These are phyloP conservation scores for Cardinalis cardinalis DNA, from an alignment of 2,113 vertebrate genomes.

Conservation along the genomic window DNA sequence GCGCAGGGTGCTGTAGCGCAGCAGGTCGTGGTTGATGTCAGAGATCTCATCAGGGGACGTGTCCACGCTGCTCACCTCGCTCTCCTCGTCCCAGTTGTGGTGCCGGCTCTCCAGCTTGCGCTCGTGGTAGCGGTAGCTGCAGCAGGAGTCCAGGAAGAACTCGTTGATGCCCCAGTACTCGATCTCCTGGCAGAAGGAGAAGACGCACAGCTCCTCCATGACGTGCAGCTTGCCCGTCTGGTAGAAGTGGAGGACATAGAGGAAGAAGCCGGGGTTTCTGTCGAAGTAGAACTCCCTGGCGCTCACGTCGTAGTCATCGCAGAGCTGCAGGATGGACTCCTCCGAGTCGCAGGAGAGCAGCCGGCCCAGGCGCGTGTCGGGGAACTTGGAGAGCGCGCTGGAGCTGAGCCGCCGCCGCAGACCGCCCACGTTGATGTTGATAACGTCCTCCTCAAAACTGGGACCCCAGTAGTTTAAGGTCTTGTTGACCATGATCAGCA, in stretches of 20 bases:
- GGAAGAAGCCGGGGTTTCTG: constrained; percentile 90
- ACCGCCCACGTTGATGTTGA: constrained; percentile 93
- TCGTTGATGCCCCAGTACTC: constrained; percentile 98
- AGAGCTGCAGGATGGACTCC: constrained; percentile 92
- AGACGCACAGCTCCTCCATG: constrained; percentile 95
- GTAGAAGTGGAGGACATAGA: constrained; percentile 93
- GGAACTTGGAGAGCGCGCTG: constrained; percentile 87
- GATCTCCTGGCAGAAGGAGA: constrained; percentile 97
- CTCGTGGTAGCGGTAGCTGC: constrained; percentile 93
- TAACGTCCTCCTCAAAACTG: constrained; percentile 77
- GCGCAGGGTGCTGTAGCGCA: constrained; percentile 81
- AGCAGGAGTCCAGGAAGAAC: constrained; percentile 93
- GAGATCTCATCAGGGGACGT: constrained; percentile 92
- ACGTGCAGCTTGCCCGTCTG: constrained; percentile 94
- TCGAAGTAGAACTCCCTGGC: constrained; percentile 95
- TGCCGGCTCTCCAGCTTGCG: constrained; percentile 86
- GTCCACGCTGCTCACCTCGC: constrained; percentile 93
- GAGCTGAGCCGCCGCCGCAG: constrained; percentile 86
- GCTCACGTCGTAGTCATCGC: constrained; percentile 93
- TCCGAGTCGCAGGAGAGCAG: constrained; percentile 88
- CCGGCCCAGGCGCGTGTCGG: constrained; percentile 90
- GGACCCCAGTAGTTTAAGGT: constrained; percentile 74
- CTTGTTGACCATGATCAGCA: constrained; percentile 84
- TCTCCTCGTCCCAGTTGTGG: constrained; percentile 92
- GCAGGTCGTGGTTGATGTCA: constrained; percentile 90